Base-by-base conservation (phyloP, 2,888 invertebrate genomes). In the Gerris lacustris region DNA sequence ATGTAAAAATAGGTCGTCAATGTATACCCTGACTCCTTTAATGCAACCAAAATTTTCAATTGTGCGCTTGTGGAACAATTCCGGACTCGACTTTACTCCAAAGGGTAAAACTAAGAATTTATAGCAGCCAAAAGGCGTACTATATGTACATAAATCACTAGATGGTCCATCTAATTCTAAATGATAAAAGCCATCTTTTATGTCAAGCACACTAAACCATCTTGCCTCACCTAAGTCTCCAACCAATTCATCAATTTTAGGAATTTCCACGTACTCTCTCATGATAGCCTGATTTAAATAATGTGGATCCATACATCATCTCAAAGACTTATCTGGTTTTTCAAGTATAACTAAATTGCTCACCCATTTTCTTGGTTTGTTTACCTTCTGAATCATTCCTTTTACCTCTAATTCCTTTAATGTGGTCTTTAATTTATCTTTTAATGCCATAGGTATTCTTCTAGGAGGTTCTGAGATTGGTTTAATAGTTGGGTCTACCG, bases 1-100 rank as follows among this genome's bases (percentile, higher is more conserved):
- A 11, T 76, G 75, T 44, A 77, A 72, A 45, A 77, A 47, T 11
- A 77, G 69, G 73, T 78, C 76, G 67, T 77, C 76, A 67, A 78
- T 73, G 72, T 77, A 77, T 15, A 77, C 73, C 43, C 72, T 69
- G 45, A 76, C 70, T 68, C 73, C 74, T 43, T 71, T 47, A 66
- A 76, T 75, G 70, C 76, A 68, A 6, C 69, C 73, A 74, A 76
- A 77, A 68, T 70, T 71, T 73, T 69, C 75, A 64, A 45, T 62
- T 63, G 69, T 69, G 45, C 69, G 64, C 68, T 72, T 73, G 45
- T 73, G 72, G 44, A 72, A 73, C 7, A 71, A 64, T 67, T 72
- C 72, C 2, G 72, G 72, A 15, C 64, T 67, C 11, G 70, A 47
- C 47, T 67, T 45, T 9, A 73, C 11, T 6, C 73, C 74, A 66